Conservation (phyloP, 2,888 invertebrate species). For the Myopa tessellatipennis region DNA sequence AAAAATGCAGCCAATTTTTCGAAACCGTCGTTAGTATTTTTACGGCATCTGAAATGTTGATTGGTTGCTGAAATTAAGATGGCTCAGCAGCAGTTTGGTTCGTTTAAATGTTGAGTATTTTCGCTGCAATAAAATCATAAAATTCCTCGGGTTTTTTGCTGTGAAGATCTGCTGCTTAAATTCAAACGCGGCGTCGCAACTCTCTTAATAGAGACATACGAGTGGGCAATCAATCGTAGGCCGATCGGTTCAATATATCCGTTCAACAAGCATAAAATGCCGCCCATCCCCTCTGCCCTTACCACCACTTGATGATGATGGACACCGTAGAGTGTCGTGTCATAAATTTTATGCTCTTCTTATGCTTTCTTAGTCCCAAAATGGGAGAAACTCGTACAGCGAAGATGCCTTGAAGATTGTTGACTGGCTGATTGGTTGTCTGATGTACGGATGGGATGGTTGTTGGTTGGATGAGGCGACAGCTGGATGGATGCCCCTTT, state of each 20-base stretch:
- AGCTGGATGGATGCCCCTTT: too few relatives aligned
- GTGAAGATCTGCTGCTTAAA: slow-evolving; percentile 13
- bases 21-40: neutral
- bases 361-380: neutral
- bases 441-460: too few relatives aligned
- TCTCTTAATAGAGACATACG: slow-evolving; percentile 49
- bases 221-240: slow-evolving; percentile 34
- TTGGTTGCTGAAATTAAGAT: slow-evolving; percentile 8
- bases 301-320: too few relatives aligned
- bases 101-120: neutral
- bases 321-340: neutral
- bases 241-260: slow-evolving; percentile 39
- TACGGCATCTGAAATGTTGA: neutral
- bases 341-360: slow-evolving; percentile 25
- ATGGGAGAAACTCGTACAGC: too few relatives aligned
- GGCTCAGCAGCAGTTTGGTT: neutral
- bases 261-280: neutral
- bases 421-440: too few relatives aligned
- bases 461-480: too few relatives aligned
- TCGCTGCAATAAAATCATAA: slow-evolving; percentile 31
- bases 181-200: slow-evolving; percentile 2
- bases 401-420: too few relatives aligned
- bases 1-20: neutral
- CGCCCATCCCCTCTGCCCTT: too few relatives aligned
- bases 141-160: slow-evolving; percentile 7